Conservation (phyloP, 2,888 invertebrate species). For the Zhuqinia jingwanae region DNA sequence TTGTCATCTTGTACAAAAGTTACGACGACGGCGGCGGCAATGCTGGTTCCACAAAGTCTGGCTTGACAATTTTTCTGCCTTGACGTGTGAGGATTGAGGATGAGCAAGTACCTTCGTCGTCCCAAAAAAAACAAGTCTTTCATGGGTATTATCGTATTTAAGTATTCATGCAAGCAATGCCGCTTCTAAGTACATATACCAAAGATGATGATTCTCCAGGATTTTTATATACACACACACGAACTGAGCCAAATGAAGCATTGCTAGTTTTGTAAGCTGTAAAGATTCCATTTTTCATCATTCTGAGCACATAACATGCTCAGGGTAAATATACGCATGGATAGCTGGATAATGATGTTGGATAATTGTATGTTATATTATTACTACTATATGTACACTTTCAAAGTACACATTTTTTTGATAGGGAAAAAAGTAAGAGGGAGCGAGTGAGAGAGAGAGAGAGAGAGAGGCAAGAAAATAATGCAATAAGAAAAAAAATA, state of each 20-base stretch:
- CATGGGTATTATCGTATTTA: conserved; percentile 27
- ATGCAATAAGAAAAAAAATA: conserved; percentile 38
- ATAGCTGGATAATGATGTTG: conserved; percentile 52
- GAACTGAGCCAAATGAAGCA: conserved; percentile 55
- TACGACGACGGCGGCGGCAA: conserved; percentile 12
- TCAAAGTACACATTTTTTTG: neutral
- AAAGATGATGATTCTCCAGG: neutral
- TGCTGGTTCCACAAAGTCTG: conserved; percentile 72
- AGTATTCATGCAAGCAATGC: neutral
- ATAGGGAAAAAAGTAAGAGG: neutral
- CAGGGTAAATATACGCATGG: conserved; percentile 28
- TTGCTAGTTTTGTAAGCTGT: conserved; percentile 19
- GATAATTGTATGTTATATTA: conserved; percentile 39
- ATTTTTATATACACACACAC: neutral
- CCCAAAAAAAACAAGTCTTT: conserved; percentile 34
- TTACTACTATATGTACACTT: neutral
- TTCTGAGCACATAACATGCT: conserved; percentile 23
- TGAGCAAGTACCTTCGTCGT: conserved; percentile 47
- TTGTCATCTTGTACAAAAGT: conserved; percentile 20
- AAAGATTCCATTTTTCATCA: conserved; percentile 46
- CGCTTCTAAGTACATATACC: neutral
- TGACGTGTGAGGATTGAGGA: conserved; percentile 48
- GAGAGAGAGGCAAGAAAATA: neutral
- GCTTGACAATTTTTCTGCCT: conserved; percentile 66
- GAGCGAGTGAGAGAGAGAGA: neutral